phyloP scores from a whole-genome alignment of 2,888 invertebrate species.

The Monochamus alternatus region DNA sequence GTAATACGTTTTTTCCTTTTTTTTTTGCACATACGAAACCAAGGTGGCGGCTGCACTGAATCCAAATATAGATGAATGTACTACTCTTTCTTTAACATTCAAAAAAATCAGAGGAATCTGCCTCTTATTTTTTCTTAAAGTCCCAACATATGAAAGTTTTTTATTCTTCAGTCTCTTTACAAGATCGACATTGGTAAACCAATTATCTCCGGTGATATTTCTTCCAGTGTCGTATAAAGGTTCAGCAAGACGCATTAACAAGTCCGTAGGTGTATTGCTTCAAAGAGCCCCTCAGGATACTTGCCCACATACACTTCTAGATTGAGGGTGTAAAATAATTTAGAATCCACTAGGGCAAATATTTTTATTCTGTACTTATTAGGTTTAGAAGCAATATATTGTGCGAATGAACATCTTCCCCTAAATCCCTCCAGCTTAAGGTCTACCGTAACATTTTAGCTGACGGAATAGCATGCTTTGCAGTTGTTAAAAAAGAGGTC shows the following conservation, averaged over 20 bases:
- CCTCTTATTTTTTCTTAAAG: not conserved
- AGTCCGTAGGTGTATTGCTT: constrained; percentile 11
- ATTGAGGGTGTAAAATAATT: constrained; percentile 30
- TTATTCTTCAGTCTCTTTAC: too few relatives aligned
- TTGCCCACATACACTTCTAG: constrained; percentile 19
- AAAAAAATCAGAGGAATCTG: not conserved
- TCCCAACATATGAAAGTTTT: too few relatives aligned
- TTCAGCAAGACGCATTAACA: constrained; percentile 15
- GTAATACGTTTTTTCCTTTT: constrained; percentile 18
- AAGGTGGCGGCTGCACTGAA: constrained; percentile 23
- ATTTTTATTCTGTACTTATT: too few relatives aligned
- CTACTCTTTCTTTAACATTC: not conserved
- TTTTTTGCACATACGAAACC: constrained; percentile 19
- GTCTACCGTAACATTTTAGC: constrained; percentile 28
- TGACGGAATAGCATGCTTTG: too few relatives aligned
- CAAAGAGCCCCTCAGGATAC: not conserved
- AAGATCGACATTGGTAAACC: too few relatives aligned
- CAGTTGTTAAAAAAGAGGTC: too few relatives aligned
- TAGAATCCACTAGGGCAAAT: constrained; percentile 26
- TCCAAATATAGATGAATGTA: constrained; percentile 24
- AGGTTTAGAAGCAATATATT: constrained; percentile 13
- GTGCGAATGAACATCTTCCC: constrained; percentile 9
- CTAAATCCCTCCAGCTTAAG: constrained; percentile 16
- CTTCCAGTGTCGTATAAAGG: too few relatives aligned
- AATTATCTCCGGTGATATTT: too few relatives aligned